phyloP scores from a whole-genome alignment of 2,888 invertebrate genomes.

The Drosophila dives region DNA sequence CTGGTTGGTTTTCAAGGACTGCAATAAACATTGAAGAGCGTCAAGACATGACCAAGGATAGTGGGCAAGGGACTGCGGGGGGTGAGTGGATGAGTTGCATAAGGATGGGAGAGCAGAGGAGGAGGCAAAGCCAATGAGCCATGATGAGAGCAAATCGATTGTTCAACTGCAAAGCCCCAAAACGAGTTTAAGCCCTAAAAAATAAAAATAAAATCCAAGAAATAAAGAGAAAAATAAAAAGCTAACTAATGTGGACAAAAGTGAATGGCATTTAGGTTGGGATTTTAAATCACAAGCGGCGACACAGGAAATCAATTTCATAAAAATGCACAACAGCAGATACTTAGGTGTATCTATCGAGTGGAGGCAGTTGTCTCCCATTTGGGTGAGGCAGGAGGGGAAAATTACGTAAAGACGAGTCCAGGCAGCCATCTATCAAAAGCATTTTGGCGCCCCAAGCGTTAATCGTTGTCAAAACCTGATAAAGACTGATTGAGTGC shows the following conservation, averaged over 20 bases:
- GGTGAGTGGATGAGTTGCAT: not conserved
- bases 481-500: conserved; percentile 81
- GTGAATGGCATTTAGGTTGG: conserved; percentile 8
- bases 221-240: conserved; percentile 5
- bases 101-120: not conserved
- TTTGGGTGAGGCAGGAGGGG: not conserved
- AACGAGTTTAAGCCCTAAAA: conserved; percentile 52
- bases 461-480: conserved; percentile 81
- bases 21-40: conserved; percentile 70
- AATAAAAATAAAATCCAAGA: not conserved
- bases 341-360: conserved; percentile 5
- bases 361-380: conserved; percentile 12
- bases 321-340: conserved; percentile 53
- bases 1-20: conserved; percentile 19
- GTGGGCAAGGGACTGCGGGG: conserved; percentile 3
- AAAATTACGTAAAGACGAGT: conserved; percentile 33
- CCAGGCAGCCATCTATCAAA: conserved; percentile 76
- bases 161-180: conserved; percentile 61
- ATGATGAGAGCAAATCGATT: conserved; percentile 73
- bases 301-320: conserved; percentile 70
- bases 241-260: conserved; percentile 43
- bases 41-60: conserved; percentile 66
- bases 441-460: conserved; percentile 73
- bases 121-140: conserved; percentile 70
- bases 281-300: conserved; percentile 35